Evolutionary conservation across 1,140 invertebrate species (phyloP), one percentile per base, ranked within the genome.

Genomic region (Monochamus saltuarius): DNA sequence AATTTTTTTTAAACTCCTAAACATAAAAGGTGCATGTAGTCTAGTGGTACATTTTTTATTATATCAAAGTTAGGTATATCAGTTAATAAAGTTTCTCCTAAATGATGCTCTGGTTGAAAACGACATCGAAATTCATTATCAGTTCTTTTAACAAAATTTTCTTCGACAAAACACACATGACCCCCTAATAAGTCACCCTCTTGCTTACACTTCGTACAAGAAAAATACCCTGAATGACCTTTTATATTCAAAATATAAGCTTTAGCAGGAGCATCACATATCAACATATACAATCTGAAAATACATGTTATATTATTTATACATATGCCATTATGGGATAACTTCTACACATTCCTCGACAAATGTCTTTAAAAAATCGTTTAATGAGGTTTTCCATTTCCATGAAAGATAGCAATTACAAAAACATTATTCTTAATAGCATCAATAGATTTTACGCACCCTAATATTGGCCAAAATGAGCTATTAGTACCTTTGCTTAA

Each of bases 261-360:
- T 46, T 17, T 46, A 19, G 45, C 45, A 19, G 45, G 45, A 19
- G 45, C 45, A 19, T 46, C 45, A 46, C 16, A 46, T 16, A 46
- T 46, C 13, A 29, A 29, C 22, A 29, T 29, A 29, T 29, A 29
- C 22, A 29, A 29, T 6, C 22, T 42, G 13, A 42, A 7, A 14
- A 14, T 13, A 42, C 13, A 13, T 42, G 40, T 7, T 42, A 14
- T 42, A 42, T 42, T 42, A 42, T 42, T 42, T 7, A 42, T 14
- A 14, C 13, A 14, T 42, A 42, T 42, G 13, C 1, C 40, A 42
- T 42, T 1, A 14, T 42, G 7, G 7, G 16, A 42, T 14, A 42
- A 14, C 7, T n/a, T 14, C 40, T 42, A 9, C 13, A 42, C 13
- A 13, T 42, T 42, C 40, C 40, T 42, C 40, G 16, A 42, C 16